Evolutionary conservation across 1,140 invertebrate species (phyloP).

Genomic region (Chlorops oryzae): DNA sequence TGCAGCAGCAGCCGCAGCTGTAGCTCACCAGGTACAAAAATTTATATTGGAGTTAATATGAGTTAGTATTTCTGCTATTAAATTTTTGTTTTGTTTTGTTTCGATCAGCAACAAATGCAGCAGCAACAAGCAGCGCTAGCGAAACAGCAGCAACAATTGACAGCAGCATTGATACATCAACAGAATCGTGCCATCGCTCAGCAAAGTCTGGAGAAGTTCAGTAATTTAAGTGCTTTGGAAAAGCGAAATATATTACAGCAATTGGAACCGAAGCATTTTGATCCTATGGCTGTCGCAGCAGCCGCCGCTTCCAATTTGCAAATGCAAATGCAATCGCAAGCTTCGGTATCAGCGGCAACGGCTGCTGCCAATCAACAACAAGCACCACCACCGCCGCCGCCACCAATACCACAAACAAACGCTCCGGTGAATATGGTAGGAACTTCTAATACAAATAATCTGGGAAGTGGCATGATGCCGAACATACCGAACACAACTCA

Average conservation of each 20-base stretch:
- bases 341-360: conserved; percentile 27
- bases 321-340: conserved; percentile 41
- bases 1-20: conserved; percentile 29
- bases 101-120: conserved; percentile 24
- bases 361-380: conserved; percentile 30
- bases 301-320: conserved; percentile 43
- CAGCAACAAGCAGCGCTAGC: conserved; percentile 19
- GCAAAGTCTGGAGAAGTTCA: conserved; percentile 54
- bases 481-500: conserved; percentile 9
- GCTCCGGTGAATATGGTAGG: conserved; percentile 6
- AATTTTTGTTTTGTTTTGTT: no score
- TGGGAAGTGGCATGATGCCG: no score
- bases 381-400: conserved; percentile 9
- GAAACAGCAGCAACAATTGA: conserved; percentile 47
- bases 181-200: conserved; percentile 54
- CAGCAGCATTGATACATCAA: conserved; percentile 54
- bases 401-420: conserved; percentile 11
- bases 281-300: conserved; percentile 43
- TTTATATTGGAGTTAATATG: no score
- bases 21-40: conserved; percentile 25
- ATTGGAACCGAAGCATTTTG: conserved; percentile 47
- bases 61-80: no score
- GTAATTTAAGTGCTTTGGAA: conserved; percentile 50
- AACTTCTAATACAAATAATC: no score
- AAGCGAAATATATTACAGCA: conserved; percentile 53